Evolutionary conservation across 2,888 invertebrate species (phyloP), one percentile per base, ranked within the genome.

Genomic region (Drosophila putrida): DNA sequence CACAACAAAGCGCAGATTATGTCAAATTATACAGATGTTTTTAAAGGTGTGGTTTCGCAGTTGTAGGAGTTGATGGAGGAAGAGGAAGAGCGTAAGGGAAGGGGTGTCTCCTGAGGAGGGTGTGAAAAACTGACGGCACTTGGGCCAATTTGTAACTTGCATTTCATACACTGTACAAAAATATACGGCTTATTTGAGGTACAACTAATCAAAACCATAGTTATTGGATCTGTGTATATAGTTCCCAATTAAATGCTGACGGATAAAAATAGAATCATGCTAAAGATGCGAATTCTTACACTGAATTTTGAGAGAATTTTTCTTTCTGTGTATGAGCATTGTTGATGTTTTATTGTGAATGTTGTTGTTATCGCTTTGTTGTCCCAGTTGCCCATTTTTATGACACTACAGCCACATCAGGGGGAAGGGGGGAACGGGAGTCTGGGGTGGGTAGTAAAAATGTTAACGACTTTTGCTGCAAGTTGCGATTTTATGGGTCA

Each of bases 1-100:
- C 73, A 78, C 68, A 82, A 85, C 82, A 88, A 88, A 75, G 69
- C 68, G 58, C 66, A 81, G 89, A 86, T 88, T 88, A 86, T 86
- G 77, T 77, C 84, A 87, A 89, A 81, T 85, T 81, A 71, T 82
- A 88, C 67, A 72, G 78, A 69, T 75, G 83, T 72, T 82, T 77
- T 64, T 54, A 54, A 70, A 82, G 88, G 70, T 71, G 75, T 51
- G 70, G 64, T 53, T 55, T 53, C 41, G 28, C 2, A 15, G 36
- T 31, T 31, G 31, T 6, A 31, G 9, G 4, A 9, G 49, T 15
- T 25, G 54, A 13, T n/a, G n/a, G 28, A 8, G 28, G 28, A 8
- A 25, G 20, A n/a, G 8, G 11, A 50, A 13, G 10, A 10, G 13
- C 31, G 33, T 20, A 28, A 4, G 10, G 9, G 46, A 15, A 33